Conservation (phyloP, 2,113 vertebrate genomes). For the Bagarius yarrelli region DNA sequence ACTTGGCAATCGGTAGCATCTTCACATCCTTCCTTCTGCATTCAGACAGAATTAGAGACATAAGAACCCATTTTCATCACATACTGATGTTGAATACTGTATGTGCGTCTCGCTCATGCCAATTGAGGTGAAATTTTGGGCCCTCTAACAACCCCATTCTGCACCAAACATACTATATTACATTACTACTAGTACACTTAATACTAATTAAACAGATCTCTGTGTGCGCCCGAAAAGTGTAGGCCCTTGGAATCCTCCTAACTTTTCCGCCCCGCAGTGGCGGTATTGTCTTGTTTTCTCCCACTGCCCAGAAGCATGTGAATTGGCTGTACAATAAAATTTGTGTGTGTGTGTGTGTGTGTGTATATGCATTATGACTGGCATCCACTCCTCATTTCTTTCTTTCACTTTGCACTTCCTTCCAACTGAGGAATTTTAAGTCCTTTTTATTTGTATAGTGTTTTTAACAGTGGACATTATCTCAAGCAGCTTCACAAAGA, state of each 20-base stretch:
- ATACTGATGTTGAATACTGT: too few relatives aligned
- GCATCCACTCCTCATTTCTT: background rate
- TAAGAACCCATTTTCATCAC: background rate
- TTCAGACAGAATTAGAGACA: background rate
- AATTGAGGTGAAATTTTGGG: background rate
- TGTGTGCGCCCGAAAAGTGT: too few relatives aligned
- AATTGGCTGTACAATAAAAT: background rate
- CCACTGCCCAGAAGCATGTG: background rate
- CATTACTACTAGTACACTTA: too few relatives aligned
- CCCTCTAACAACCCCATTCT: too few relatives aligned
- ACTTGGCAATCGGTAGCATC: background rate
- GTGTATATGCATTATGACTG: background rate
- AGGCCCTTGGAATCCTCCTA: too few relatives aligned
- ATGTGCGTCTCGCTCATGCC: background rate
- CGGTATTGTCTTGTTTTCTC: background rate
- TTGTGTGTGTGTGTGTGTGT: background rate
- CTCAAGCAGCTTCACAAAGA: too few relatives aligned
- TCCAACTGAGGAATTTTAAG: too few relatives aligned
- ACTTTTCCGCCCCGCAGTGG: too few relatives aligned
- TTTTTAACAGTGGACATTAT: too few relatives aligned
- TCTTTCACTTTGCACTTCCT: background rate
- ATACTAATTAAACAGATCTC: too few relatives aligned
- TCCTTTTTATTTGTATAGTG: too few relatives aligned
- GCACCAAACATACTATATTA: too few relatives aligned
- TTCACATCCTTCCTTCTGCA: background rate